These are phyloP conservation scores for Apis cerana DNA, from an alignment of 1,140 invertebrate genomes.

Conservation along the genomic window DNA sequence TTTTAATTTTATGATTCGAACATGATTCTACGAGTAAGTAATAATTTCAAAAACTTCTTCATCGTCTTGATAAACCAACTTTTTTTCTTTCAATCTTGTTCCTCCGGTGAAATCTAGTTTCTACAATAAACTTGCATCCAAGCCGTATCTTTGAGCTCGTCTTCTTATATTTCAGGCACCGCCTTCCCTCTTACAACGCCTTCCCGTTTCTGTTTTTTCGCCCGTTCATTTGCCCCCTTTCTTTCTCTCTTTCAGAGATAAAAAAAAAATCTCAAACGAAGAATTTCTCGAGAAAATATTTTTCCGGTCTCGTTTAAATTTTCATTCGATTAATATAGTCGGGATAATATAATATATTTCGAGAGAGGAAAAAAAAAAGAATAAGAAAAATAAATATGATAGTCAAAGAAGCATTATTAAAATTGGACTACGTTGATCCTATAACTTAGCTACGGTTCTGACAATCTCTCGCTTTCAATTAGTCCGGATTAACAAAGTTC, in stretches of 20 bases:
- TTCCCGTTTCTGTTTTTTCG: neutral
- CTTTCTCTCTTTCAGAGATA: slow-evolving; percentile 4
- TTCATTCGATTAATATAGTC: neutral
- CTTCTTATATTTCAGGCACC: slow-evolving; percentile 19
- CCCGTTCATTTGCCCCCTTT: neutral
- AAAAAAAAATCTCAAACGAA: neutral
- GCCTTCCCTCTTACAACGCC: neutral
- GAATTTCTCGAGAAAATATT: neutral
- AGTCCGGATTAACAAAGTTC: slow-evolving; percentile 30
- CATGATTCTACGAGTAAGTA: too few relatives aligned
- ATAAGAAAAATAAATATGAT: neutral
- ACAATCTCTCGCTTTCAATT: slow-evolving; percentile 28
- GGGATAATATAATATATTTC: too few relatives aligned
- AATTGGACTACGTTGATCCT: neutral
- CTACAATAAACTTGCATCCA: slow-evolving; percentile 38
- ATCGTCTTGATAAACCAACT: slow-evolving; percentile 8
- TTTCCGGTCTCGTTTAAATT: neutral
- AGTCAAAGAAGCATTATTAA: neutral
- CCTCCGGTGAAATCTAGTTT: slow-evolving; percentile 48
- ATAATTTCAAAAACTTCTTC: slow-evolving; percentile 9
- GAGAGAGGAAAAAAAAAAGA: neutral
- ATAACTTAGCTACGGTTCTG: neutral
- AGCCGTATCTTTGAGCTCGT: slow-evolving; percentile 3
- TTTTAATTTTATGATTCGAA: neutral
- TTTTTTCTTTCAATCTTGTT: neutral